Evolutionary conservation across 2,113 vertebrate species (phyloP).

Genomic region (Forbesichthys papilliferus): DNA sequence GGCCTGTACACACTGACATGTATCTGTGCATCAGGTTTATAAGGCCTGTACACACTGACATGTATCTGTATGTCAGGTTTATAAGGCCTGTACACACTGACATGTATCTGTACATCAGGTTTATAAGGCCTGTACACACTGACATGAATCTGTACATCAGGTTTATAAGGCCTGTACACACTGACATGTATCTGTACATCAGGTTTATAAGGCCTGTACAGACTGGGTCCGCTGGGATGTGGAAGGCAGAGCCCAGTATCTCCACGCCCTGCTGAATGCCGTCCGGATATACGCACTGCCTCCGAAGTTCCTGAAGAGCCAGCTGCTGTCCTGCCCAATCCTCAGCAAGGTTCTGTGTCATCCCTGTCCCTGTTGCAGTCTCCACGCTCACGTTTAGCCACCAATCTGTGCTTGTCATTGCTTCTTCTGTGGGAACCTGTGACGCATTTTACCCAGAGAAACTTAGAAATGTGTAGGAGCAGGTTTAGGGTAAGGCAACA

Average conservation of each 20-base stretch:
- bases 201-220: constrained; percentile 83
- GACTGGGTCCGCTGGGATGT: constrained; percentile 82
- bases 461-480: no score
- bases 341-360: constrained; percentile 71
- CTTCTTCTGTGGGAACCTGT: no score
- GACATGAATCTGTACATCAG: constrained; percentile 24
- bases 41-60: background rate
- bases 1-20: no score
- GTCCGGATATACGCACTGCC: constrained; percentile 82
- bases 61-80: no score
- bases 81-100: no score
- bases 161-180: background rate
- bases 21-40: no score
- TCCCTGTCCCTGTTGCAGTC: no score
- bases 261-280: constrained; percentile 81
- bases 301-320: constrained; percentile 80
- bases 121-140: background rate
- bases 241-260: constrained; percentile 77
- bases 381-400: no score
- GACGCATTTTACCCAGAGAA: background rate
- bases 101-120: no score
- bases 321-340: constrained; percentile 82
- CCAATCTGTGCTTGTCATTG: no score
- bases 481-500: no score
- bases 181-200: background rate